Evolutionary conservation across 2,888 invertebrate genomes (phyloP).

Genomic region (Melinaea menophilus): DNA sequence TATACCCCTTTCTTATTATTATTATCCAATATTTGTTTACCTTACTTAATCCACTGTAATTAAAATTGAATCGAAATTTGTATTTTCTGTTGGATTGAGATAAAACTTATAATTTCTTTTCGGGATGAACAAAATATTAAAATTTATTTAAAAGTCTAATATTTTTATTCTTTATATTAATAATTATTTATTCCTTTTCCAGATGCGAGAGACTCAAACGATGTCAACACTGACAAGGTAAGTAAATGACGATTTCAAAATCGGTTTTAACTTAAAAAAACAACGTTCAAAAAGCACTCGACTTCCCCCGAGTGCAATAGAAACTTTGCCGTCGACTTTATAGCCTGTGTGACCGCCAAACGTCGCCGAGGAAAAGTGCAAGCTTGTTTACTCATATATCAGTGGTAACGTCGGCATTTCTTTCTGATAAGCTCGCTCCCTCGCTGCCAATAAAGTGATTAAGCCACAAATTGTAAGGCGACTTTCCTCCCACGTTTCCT

Average conservation of each 20-base stretch:
- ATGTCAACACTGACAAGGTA: slow-evolving; percentile 60
- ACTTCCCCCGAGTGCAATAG: slow-evolving; percentile 60
- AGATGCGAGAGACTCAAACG: slow-evolving; percentile 66
- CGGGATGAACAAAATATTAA: no score
- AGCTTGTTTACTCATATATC: slow-evolving; percentile 76
- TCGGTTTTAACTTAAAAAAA: slow-evolving; percentile 41
- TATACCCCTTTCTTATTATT: slow-evolving; percentile 61
- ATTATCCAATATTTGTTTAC: slow-evolving; percentile 23
- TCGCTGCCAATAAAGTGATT: slow-evolving; percentile 77
- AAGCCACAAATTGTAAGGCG: slow-evolving; percentile 75
- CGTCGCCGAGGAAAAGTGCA: slow-evolving; percentile 70
- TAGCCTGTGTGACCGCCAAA: slow-evolving; percentile 72
- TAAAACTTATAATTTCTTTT: background rate
- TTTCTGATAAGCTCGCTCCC: slow-evolving; percentile 73
- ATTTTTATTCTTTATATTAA: background rate
- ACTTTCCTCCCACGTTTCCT: slow-evolving; percentile 33
- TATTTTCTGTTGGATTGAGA: background rate
- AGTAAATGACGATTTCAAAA: slow-evolving; percentile 47
- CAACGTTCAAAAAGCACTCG: slow-evolving; percentile 48
- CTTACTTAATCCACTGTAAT: slow-evolving; percentile 25
- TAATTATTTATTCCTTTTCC: slow-evolving; percentile 44
- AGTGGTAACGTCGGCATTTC: slow-evolving; percentile 63
- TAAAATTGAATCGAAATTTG: slow-evolving; percentile 18
- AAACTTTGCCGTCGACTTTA: slow-evolving; percentile 69
- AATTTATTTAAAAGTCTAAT: no score